These are phyloP conservation scores for Mantis religiosa DNA, from an alignment of 2,888 invertebrate genomes.

Conservation along the genomic window DNA sequence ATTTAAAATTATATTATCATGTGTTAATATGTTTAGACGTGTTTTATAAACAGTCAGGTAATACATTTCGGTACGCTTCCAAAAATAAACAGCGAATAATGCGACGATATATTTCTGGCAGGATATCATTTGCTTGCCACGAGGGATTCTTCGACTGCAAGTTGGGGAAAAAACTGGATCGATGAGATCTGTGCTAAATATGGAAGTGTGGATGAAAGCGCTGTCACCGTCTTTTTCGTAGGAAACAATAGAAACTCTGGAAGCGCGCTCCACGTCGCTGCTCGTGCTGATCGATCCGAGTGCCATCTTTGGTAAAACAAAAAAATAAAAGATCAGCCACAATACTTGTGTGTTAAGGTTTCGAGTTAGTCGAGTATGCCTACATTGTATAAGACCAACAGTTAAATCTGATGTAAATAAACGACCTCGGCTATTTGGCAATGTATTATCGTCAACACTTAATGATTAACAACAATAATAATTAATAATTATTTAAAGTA, in stretches of 20 bases:
- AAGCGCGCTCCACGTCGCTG: not conserved
- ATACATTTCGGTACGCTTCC: not conserved
- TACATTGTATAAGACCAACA: too few species aligned
- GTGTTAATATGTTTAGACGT: too few species aligned
- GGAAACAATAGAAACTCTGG: not conserved
- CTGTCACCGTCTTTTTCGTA: not conserved
- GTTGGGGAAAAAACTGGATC: not conserved
- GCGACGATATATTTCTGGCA: not conserved
- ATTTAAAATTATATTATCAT: too few species aligned
- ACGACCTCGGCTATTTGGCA: too few species aligned
- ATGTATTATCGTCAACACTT: too few species aligned
- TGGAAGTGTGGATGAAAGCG: not conserved
- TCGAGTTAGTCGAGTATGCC: too few species aligned
- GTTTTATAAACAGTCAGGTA: not conserved
- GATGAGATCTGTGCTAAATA: not conserved
- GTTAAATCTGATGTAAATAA: too few species aligned
- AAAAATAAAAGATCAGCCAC: not conserved
- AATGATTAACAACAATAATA: too few species aligned
- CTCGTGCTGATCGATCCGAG: not conserved
- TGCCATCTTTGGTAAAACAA: not conserved
- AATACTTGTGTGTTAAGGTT: too few species aligned
- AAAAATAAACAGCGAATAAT: not conserved
- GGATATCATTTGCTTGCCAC: not conserved
- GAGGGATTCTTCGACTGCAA: not conserved
- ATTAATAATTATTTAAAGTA: too few species aligned